phyloP scores from a whole-genome alignment of 2,113 vertebrate species.

The Coryphaenoides rupestris region DNA sequence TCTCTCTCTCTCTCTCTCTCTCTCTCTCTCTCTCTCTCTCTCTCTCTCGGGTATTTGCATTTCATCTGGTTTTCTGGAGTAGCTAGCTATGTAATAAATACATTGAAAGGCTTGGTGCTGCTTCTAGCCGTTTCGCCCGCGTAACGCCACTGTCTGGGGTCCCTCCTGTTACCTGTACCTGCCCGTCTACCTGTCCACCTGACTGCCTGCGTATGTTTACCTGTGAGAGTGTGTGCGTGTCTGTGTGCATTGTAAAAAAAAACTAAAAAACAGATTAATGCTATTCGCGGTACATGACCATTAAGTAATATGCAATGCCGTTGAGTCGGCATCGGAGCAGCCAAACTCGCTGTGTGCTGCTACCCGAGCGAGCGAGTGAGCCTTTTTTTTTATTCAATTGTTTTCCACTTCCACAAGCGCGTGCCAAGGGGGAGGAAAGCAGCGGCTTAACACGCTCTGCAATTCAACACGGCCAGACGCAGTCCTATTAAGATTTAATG shows the following conservation, averaged over 20 bases:
- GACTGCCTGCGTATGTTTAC: neutral
- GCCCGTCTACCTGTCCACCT: too few relatives aligned
- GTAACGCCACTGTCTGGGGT: conserved; percentile 35
- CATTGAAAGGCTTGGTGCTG: neutral
- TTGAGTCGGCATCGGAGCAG: conserved; percentile 40
- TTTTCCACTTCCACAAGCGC: conserved; percentile 73
- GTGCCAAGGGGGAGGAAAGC: conserved; percentile 73
- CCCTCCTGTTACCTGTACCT: conserved; percentile 17
- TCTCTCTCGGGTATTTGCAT: neutral
- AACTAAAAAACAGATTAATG: conserved; percentile 39
- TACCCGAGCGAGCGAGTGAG: conserved; percentile 53
- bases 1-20: neutral
- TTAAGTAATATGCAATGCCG: conserved; percentile 27
- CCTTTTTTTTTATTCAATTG: conserved; percentile 73
- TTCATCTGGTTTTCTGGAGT: neutral
- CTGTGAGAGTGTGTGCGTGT: neutral
- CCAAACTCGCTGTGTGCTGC: conserved; percentile 51
- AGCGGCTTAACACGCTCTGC: conserved; percentile 73
- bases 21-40: neutral
- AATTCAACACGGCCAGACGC: conserved; percentile 76
- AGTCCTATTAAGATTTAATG: conserved; percentile 81
- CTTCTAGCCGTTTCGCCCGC: neutral
- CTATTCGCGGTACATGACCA: conserved; percentile 41
- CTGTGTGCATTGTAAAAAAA: neutral
- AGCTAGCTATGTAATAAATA: neutral